These are phyloP conservation scores for Trachelus stipa DNA, from an alignment of 2,888 invertebrate genomes.

Conservation along the genomic window DNA sequence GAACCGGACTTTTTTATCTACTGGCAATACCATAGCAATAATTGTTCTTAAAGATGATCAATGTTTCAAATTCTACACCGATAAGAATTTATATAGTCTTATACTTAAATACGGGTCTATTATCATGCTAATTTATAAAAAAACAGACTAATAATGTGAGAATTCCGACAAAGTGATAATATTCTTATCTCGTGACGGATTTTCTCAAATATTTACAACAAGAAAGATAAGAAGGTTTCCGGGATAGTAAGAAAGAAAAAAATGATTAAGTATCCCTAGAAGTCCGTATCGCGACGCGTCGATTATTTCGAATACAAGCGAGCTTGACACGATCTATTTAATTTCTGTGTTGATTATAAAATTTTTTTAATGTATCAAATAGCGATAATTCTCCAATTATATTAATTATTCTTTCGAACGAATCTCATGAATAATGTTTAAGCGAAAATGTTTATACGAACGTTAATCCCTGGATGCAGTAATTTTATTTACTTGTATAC, in stretches of 20 bases:
- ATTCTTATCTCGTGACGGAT: neutral
- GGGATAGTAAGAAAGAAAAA: neutral
- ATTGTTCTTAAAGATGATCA: neutral
- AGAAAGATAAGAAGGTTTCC: neutral
- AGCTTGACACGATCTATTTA: neutral
- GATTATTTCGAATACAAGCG: neutral
- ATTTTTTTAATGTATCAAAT: neutral
- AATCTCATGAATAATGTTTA: neutral
- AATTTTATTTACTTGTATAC: no score
- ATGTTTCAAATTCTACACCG: neutral
- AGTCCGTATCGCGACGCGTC: neutral
- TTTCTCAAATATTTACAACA: neutral
- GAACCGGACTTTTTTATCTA: neutral
- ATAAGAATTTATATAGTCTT: neutral
- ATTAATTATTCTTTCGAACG: neutral
- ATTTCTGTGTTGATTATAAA: neutral
- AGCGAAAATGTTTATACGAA: neutral
- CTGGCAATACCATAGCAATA: neutral
- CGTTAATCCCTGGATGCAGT: neutral
- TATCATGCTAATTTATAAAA: neutral
- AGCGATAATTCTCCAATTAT: neutral
- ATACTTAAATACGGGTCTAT: neutral
- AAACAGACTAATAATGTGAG: neutral
- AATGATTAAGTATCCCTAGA: neutral
- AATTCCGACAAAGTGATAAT: neutral